Evolutionary conservation across 2,113 vertebrate genomes (phyloP).

Genomic region (Rhodinocichla rosea): DNA sequence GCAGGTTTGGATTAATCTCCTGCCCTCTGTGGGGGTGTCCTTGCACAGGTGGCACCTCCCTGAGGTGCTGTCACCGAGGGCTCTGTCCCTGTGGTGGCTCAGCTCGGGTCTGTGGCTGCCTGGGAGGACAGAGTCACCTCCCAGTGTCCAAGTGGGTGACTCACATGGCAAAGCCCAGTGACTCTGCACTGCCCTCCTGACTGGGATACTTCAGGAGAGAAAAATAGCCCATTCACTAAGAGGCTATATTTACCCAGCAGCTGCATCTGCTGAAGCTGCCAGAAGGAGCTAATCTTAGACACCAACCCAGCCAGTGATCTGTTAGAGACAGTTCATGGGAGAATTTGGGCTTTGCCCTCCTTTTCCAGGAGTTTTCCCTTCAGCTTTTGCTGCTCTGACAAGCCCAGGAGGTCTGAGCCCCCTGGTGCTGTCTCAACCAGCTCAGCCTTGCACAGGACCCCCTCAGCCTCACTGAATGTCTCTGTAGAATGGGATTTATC

Average conservation of each 20-base stretch:
- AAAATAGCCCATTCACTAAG: constrained; percentile 43
- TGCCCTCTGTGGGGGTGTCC: rapidly evolving
- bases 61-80: not conserved
- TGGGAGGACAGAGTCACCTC: not conserved
- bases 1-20: not conserved
- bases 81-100: not conserved
- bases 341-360: not conserved
- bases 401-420: not conserved
- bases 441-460: not conserved
- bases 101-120: not conserved
- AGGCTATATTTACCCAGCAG: constrained; percentile 76
- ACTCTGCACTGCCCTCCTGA: constrained; percentile 14
- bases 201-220: not conserved
- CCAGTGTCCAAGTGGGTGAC: not conserved
- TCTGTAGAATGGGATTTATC: not conserved
- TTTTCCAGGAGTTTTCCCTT: not conserved
- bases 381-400: not conserved
- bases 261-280: constrained; percentile 59
- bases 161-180: not conserved
- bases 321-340: not conserved
- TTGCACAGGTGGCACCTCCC: not conserved
- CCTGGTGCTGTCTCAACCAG: not conserved
- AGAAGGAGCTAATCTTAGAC: constrained; percentile 65
- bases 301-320: rapidly evolving
- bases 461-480: not conserved